Evolutionary conservation across 2,113 vertebrate genomes (phyloP).

Genomic region (Halichoerus grypus): DNA sequence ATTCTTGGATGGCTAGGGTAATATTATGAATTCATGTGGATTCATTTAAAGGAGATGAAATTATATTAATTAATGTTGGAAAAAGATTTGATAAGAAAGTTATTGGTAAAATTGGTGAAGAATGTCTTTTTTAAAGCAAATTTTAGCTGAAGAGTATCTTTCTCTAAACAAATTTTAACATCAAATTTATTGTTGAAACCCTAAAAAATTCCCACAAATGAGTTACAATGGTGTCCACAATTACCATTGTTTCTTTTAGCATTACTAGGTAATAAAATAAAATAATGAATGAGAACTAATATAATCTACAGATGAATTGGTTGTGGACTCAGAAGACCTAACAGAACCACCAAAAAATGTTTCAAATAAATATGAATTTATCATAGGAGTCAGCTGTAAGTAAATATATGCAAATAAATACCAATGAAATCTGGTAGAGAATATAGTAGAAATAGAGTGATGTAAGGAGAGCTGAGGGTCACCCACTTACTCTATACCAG

Average conservation of each 20-base stretch:
- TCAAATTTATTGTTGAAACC: background rate
- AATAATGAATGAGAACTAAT: background rate
- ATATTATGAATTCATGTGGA: background rate
- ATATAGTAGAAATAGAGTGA: background rate
- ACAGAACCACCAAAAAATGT: background rate
- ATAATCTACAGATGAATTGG: background rate
- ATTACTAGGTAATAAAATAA: background rate
- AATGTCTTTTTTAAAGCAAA: background rate
- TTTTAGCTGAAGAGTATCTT: background rate
- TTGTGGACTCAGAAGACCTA: background rate
- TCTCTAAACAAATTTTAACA: background rate
- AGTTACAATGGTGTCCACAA: background rate
- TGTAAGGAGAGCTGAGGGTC: background rate
- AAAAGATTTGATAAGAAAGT: background rate
- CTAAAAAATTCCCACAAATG: background rate
- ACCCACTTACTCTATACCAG: background rate
- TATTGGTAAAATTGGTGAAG: background rate
- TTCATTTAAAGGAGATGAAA: background rate
- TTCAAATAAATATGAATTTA: background rate
- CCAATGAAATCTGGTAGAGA: background rate
- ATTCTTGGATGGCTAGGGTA: background rate
- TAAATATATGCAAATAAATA: background rate
- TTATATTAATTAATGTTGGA: background rate
- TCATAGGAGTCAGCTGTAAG: background rate
- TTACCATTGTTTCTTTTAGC: background rate